Evolutionary conservation across 1,140 invertebrate genomes (phyloP), one percentile per base, ranked within the genome.

Genomic region (Lordiphosa clarofinis): DNA sequence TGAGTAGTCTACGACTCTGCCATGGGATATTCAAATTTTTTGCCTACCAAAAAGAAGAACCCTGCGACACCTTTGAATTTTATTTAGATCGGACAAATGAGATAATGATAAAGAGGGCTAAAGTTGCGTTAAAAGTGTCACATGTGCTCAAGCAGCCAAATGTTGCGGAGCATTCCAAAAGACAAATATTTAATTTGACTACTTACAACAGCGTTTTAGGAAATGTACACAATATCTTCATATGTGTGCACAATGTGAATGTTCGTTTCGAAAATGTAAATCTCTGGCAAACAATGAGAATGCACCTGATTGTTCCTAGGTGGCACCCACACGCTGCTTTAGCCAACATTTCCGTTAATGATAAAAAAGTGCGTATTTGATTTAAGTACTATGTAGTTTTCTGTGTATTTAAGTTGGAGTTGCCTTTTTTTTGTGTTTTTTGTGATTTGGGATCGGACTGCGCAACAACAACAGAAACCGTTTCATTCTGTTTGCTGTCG

Each of bases 271-370:
- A 36, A 35, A 49, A 49, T 36, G 28, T 49, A 49, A 49, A 10
- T 19, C 31, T 8, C 15, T 8, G 10, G 21, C 10, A 13, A 24
- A 46, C 35, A 48, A 19, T 44, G 40, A 55, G 53, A 60, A 56
- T 70, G 67, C 62, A 61, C 62, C 62, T 70, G 67, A 56, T 59
- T 59, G 47, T 59, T 11, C 28, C 31, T 46, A 15, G 44, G 56
- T 40, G 46, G 35, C 55, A 42, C 19, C 39, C 50, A 60, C 9
- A 59, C 50, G 42, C 35, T 33, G 58, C 24, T 50, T 48, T 56
- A 28, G 53, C 47, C 52, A 61, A 67, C 68, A 67, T 71, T 71
- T 71, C 68, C 68, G 68, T 39, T 67, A 57, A 38, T 54, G 68
- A 71, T 71, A 71, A 71, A 43, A 55, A 61, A 61, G 11, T 52